Conservation (phyloP, 2,888 invertebrate species). For the Leistus spinibarbis region DNA sequence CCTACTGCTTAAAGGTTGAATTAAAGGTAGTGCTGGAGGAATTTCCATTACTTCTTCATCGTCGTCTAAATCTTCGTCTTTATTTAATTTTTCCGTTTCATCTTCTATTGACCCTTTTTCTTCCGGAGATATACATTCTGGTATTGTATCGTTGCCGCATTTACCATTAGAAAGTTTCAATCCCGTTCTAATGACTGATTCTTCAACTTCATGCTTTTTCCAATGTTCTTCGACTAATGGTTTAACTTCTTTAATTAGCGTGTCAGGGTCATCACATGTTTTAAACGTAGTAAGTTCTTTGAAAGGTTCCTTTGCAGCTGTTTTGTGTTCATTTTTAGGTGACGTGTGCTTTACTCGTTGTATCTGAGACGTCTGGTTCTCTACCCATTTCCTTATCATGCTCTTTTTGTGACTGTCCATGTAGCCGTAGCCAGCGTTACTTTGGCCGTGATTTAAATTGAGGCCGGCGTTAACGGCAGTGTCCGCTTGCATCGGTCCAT, state of each 20-base stretch:
- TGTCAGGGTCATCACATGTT: slow-evolving; percentile 62
- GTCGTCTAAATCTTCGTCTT: slow-evolving; percentile 70
- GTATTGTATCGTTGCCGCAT: slow-evolving; percentile 48
- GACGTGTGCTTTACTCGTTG: slow-evolving; percentile 69
- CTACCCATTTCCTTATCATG: slow-evolving; percentile 93
- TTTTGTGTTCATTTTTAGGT: slow-evolving; percentile 56
- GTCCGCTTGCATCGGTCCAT: slow-evolving; percentile 83
- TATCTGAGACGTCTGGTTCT: slow-evolving; percentile 85
- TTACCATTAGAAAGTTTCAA: slow-evolving; percentile 57
- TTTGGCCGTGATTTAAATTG: slow-evolving; percentile 56
- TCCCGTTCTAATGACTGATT: slow-evolving; percentile 66
- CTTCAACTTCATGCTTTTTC: slow-evolving; percentile 64
- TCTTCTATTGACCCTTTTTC: slow-evolving; percentile 48
- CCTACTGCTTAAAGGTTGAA: slow-evolving; percentile 78
- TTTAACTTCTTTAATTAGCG: slow-evolving; percentile 50
- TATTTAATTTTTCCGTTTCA: slow-evolving; percentile 55
- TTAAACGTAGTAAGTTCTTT: slow-evolving; percentile 70
- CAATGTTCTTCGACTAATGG: slow-evolving; percentile 61
- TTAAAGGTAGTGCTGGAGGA: slow-evolving; percentile 80
- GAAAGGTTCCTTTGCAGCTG: slow-evolving; percentile 57
- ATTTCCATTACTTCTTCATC: slow-evolving; percentile 80
- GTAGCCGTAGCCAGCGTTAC: slow-evolving; percentile 75
- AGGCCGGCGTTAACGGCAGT: slow-evolving; percentile 56
- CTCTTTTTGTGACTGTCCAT: slow-evolving; percentile 93
- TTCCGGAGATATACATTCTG: slow-evolving; percentile 52